A percentile compares a stretch with the other conserved stretches of the same genome.
Conservation (phyloP, 2,888 invertebrate species). For the Aromia moschata region DNA sequence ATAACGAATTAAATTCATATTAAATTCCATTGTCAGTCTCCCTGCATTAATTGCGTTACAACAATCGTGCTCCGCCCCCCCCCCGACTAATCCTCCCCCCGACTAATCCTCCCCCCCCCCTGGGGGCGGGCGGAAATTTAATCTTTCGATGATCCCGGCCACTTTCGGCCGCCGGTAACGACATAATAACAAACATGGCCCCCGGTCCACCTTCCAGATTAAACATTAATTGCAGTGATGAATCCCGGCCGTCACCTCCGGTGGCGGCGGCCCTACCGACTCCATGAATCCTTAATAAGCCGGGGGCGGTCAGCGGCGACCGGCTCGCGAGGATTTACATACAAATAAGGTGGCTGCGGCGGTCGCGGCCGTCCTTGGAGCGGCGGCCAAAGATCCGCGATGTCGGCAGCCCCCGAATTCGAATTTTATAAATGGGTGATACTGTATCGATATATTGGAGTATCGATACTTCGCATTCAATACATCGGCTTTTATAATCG, state of each 20-base stretch:
- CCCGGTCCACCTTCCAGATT: slow-evolving; percentile 35
- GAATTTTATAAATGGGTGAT: not conserved
- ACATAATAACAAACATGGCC: slow-evolving; percentile 32
- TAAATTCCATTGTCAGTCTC: not conserved
- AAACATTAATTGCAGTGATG: slow-evolving; percentile 44
- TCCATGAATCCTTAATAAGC: slow-evolving; percentile 52
- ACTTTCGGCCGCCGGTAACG: slow-evolving; percentile 12
- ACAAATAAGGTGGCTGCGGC: slow-evolving; percentile 49
- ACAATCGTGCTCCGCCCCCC: not conserved
- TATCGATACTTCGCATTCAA: not conserved
- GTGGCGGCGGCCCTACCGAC: slow-evolving; percentile 40
- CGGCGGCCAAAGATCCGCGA: too few species aligned
- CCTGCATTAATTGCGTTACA: not conserved
- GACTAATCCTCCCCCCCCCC: too few species aligned
- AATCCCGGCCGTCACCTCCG: slow-evolving; percentile 42
- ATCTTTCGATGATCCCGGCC: slow-evolving; percentile 14
- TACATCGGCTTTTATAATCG: not conserved
- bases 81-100: not conserved
- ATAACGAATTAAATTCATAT: not conserved
- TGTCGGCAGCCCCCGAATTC: too few species aligned
- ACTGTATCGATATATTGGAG: not conserved
- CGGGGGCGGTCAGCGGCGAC: slow-evolving; percentile 49
- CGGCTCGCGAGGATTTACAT: slow-evolving; percentile 52
- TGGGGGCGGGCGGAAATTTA: slow-evolving; percentile 1
- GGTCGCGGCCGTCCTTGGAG: not conserved